Base-by-base conservation (phyloP, 2,113 vertebrate genomes). In the Urocynchramus pylzowi region DNA sequence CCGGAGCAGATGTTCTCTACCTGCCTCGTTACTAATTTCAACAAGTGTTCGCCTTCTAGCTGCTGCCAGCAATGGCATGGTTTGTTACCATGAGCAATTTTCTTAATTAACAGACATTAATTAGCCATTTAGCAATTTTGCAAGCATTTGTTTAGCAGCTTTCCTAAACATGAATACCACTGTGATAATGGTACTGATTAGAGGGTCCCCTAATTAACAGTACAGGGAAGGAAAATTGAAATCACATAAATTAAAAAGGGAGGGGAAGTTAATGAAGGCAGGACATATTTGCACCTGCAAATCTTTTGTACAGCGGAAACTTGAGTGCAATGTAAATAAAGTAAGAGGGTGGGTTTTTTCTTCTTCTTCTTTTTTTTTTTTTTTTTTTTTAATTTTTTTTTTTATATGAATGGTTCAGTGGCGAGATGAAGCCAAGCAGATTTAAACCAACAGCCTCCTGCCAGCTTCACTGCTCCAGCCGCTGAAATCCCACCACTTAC, bases 81-180 rank as follows among this genome's bases (percentile, higher is more conserved):
- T 98, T 98, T 99, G 98, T 99, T 99, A 99, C 98, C 98, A 99
- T 98, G 96, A 98, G 98, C 98, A 99, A 99, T 99, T 98, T 98
- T 98, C 98, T 98, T 98, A 99, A 99, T 99, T 99, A 99, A 99
- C 98, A 99, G 98, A 98, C 98, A 98, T 98, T 99, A 99, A 99
- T 99, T 99, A 99, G 98, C 98, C 98, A 98, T 98, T 98, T 98
- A 98, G 98, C 98, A 99, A 99, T 99, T 98, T 98, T 98, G 98
- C 98, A 98, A 98, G 98, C 98, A 98, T 98, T 99, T 99, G 98
- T 98, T 98, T 98, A 98, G 98, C 98, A 99, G 98, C 98, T 98
- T 99, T 99, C 98, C 98, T 98, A 99, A 99, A 99, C 99, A 99
- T 98, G 97, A 98, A 98, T 98, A 98, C 98, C 98, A 98, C 98